Conservation (phyloP, 2,888 invertebrate species). For the Zygaena filipendulae region DNA sequence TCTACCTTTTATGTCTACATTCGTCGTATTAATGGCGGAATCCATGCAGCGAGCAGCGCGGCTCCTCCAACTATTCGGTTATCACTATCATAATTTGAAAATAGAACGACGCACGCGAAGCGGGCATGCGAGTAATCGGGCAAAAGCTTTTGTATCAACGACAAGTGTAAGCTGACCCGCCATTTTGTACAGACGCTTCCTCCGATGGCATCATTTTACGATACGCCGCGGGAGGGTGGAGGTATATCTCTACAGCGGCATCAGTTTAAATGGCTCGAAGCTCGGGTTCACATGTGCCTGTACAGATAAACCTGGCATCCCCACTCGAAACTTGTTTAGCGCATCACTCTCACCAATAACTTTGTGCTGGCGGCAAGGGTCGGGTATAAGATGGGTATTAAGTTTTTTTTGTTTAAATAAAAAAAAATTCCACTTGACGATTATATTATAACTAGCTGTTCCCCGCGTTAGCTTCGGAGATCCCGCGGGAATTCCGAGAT, state of each 20-base stretch:
- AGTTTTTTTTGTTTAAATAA: no score
- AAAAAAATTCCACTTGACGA: no score
- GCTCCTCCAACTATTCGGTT: constrained; percentile 51
- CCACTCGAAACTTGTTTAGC: constrained; percentile 62
- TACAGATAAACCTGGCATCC: constrained; percentile 61
- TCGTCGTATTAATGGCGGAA: no score
- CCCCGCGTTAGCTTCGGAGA: no score
- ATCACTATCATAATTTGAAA: constrained; percentile 65
- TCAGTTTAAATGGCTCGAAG: constrained; percentile 54
- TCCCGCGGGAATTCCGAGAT: no score
- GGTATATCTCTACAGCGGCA: constrained; percentile 41
- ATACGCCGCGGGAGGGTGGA: constrained; percentile 30
- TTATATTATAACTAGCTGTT: no score
- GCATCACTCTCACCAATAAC: constrained; percentile 55
- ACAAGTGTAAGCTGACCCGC: constrained; percentile 35
- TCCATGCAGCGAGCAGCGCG: no score
- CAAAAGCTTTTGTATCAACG: constrained; percentile 54
- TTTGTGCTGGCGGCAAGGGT: constrained; percentile 52
- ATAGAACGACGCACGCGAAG: constrained; percentile 65
- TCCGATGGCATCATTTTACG: constrained; percentile 45
- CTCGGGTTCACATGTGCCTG: constrained; percentile 58
- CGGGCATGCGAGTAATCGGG: constrained; percentile 60
- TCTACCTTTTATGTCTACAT: no score
- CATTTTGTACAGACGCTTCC: constrained; percentile 46
- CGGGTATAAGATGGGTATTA: no score